Conservation (phyloP, 2,113 vertebrate genomes). For the Myrmophylax atrothorax region DNA sequence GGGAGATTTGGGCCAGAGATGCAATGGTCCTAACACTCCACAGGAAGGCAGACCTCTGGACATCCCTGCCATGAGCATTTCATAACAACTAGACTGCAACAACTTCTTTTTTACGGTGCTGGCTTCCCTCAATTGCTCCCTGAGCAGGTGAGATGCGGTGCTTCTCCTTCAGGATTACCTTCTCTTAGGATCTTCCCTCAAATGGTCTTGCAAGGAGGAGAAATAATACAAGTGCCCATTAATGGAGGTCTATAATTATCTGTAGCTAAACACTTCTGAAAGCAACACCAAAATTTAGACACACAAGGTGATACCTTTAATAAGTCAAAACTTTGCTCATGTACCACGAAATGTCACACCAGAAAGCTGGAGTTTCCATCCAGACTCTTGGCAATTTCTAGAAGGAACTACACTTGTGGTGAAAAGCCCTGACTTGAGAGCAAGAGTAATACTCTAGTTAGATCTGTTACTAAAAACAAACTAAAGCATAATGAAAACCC, state of each 20-base stretch:
- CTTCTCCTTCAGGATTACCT: background rate
- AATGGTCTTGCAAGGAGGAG: background rate
- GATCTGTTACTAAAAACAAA: background rate
- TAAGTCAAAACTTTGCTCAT: background rate
- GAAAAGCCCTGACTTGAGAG: background rate
- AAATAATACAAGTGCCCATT: background rate
- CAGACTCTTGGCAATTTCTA: background rate
- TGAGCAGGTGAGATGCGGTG: background rate
- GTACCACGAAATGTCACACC: background rate
- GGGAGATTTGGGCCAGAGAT: background rate
- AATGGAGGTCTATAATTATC: background rate
- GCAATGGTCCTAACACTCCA: fast-evolving
- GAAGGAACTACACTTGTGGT: background rate
- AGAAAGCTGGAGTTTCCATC: background rate
- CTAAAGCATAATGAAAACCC: too few species aligned
- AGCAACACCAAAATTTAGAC: background rate
- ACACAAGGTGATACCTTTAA: fast-evolving
- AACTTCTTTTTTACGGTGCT: background rate
- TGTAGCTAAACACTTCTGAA: background rate
- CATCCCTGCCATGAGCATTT: background rate
- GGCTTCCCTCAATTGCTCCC: background rate
- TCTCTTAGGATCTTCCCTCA: background rate
- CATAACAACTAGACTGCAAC: background rate
- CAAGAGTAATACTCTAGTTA: background rate
- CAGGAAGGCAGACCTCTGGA: background rate